phyloP scores from a whole-genome alignment of 2,113 vertebrate genomes.

The Cnemophilus loriae region DNA sequence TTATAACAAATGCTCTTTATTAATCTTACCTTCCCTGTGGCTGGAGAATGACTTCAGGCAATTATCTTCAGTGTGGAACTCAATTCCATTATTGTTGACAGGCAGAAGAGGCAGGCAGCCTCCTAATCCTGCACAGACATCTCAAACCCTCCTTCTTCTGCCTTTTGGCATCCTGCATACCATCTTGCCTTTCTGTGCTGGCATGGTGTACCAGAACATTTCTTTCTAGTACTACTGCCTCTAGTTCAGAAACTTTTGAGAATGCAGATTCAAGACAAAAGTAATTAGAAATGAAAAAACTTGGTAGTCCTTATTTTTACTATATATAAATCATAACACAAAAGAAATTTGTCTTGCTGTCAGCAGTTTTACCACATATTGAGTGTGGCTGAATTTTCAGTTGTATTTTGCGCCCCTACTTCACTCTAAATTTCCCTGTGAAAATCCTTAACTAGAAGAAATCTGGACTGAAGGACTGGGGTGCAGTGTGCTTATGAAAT shows the following conservation, averaged over 20 bases:
- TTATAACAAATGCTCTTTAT: conserved; percentile 72
- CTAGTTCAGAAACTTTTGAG: not conserved
- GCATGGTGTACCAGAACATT: not conserved
- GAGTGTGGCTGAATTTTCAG: not conserved
- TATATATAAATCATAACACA: not conserved
- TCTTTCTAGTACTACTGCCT: not conserved
- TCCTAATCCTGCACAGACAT: not conserved
- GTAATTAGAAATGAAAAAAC: not conserved
- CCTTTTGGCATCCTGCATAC: not conserved
- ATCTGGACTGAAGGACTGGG: not conserved
- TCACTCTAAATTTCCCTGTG: not conserved
- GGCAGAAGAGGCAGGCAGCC: not conserved
- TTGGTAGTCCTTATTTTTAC: not conserved
- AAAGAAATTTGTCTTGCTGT: not conserved
- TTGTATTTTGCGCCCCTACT: not conserved
- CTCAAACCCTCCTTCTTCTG: not conserved
- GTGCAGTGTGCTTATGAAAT: not conserved
- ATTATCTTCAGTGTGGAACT: conserved; percentile 53
- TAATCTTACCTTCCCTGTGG: conserved; percentile 67
- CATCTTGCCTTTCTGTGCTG: not conserved
- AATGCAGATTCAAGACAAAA: not conserved
- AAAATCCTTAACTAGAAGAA: not conserved
- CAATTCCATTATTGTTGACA: conserved; percentile 42
- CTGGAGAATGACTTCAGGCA: conserved; percentile 37
- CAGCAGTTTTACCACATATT: not conserved